Percentiles rank a stretch among this genome's conserved stretches.
Conservation (phyloP, 53 echinoderm and acorn worm genomes). For the Paracentrotus lividus region DNA sequence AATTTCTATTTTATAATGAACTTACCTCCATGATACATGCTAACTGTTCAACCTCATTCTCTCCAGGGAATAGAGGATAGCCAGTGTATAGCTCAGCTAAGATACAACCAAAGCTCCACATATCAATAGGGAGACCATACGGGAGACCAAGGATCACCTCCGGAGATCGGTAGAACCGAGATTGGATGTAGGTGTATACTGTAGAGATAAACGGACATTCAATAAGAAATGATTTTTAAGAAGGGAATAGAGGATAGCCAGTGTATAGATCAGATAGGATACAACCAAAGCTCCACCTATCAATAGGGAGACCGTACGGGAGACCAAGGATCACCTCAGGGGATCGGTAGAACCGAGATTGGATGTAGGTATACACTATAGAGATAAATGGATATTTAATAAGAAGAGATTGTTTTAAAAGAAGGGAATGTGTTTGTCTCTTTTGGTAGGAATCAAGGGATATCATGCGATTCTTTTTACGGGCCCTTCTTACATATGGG, state of each 20-base stretch:
- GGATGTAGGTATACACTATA: constrained; percentile 97
- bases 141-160: constrained; percentile 95
- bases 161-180: constrained; percentile 93
- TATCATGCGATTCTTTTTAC: too few species aligned
- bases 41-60: constrained; percentile 96
- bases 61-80: constrained; percentile 92
- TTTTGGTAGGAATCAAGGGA: neutral
- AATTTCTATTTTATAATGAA: too few species aligned
- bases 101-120: constrained; percentile 97
- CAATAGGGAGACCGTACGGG: constrained; percentile 87
- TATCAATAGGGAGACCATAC: constrained; percentile 89
- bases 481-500: too few species aligned
- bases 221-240: neutral
- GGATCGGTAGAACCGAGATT: constrained; percentile 95
- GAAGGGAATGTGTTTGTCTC: neutral
- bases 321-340: constrained; percentile 93
- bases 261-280: constrained; percentile 94
- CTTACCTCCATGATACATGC: constrained; percentile 97
- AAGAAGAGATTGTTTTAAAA: neutral
- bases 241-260: constrained; percentile 90
- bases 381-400: neutral
- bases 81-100: constrained; percentile 94
- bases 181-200: constrained; percentile 99
- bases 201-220: neutral
- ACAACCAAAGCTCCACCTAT: constrained; percentile 95